Base-by-base conservation (phyloP, 2,113 vertebrate genomes). In the Gallinago media region DNA sequence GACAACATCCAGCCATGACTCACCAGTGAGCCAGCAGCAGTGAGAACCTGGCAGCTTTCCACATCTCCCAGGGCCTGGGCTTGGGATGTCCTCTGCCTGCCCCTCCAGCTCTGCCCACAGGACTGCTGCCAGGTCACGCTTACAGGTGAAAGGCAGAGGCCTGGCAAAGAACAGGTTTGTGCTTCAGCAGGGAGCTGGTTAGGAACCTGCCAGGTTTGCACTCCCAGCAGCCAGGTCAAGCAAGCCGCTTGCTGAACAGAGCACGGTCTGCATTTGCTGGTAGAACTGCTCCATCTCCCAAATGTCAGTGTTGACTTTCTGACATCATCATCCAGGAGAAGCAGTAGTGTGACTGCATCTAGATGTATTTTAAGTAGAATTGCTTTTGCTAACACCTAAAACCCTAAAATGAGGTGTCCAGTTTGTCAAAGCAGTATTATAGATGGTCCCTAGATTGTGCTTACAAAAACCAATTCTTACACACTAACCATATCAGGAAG, bases 151-250 rank as follows among this genome's bases (percentile, higher is more conserved):
- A 5, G 2, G n/a, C 79, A 38, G 42, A 47, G 16, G 12, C 27
- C 59, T 36, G 61, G 52, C 27, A 49, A 36, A 31, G 17, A 42
- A 5, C 15, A 49, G 1, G n/a, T 66, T 19, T 82, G 44, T 49
- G 34, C 11, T 55, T 38, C 65, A 61, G 46, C 1, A 50, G n/a
- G 36, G 21, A 83, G 85, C 34, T 20, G 59, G 7, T 3, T 3
- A 47, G 38, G n/a, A n/a, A 2, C 27, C 8, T 2, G 32, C 11
- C 49, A 16, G 27, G 3, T 36, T 32, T 26, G 61, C 1, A 3
- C 38, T 38, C 32, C 31, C 40, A 82, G 78, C 61, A 44, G 26
- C 26, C 44, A 36, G 78, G 38, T 42, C 73, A 56, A 71, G 16
- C n/a, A 38, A 86, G 20, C 52, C 47, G 23, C 36, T 0, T 9